Base-by-base conservation (phyloP, 2,113 vertebrate genomes). In the Puffinus mauretanicus region DNA sequence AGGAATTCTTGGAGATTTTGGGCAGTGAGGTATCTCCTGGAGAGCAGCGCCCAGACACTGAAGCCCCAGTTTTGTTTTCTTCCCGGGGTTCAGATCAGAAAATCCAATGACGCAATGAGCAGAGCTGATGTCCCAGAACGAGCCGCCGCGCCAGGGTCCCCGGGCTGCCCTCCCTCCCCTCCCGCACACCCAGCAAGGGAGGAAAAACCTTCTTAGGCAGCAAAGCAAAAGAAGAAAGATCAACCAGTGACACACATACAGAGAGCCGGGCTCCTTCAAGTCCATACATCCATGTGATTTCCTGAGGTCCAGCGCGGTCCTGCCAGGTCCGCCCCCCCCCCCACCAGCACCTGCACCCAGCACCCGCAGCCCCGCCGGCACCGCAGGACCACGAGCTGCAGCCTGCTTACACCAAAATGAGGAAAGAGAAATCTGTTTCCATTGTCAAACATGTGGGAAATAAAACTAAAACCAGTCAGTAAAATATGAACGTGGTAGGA, bases 81-180 rank as follows among this genome's bases (percentile, higher is more conserved):
- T 75, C 58, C 27, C 0, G 10, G 49, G 72, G 34, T 66, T 79
- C 81, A 61, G 44, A 30, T 42, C 42, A 61, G 65, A 83, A 82
- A 86, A 69, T 3, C 46, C 83, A 49, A 4, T 0, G 27, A 19
- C 4, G 8, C 49, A 32, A 8, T 4, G 27, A 64, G 16, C 1
- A 0, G 65, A 40, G 89, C 40, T 29, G 42, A 20, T 30, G 30
- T 19, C 73, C 46, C 61, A 4, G n/a, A 61, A 47, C 0, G 52
- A 60, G 25, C 27, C 2, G 1, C 34, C 3, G 0, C 0, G 1
- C 13, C 0, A 0, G 38, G 34, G 19, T 29, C 66, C 70, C 21
- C 1, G 2, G 20, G 55, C 66, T 51, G 88, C 54, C 70, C 42
- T 40, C 60, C 7, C 32, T 18, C 30, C 36, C 29, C 61, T 67